phyloP scores from a whole-genome alignment of 2,113 vertebrate species.

The Formicarius rufipectus region DNA sequence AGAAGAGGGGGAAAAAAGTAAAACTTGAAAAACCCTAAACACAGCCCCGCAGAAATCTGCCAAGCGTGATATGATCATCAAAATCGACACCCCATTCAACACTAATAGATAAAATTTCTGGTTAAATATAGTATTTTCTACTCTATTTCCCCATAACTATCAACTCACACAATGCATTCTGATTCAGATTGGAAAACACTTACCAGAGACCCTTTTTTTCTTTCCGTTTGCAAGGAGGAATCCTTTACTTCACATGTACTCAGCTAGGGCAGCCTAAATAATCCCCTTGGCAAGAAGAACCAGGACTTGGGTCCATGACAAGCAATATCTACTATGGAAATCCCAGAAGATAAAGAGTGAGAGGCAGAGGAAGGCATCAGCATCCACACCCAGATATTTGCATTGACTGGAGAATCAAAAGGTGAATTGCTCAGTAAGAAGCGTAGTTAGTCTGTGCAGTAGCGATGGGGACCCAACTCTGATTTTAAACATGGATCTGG shows the following conservation, averaged over 20 bases:
- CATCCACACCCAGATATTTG: constrained; percentile 50
- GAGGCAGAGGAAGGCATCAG: not conserved
- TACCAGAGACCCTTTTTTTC: constrained; percentile 75
- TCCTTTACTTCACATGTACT: constrained; percentile 75
- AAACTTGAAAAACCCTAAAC: not conserved
- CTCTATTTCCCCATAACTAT: not conserved
- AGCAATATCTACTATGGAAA: constrained; percentile 50
- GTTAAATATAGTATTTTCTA: not conserved
- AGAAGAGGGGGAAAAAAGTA: not conserved
- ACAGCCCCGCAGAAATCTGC: not conserved
- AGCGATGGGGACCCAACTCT: not conserved
- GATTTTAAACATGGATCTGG: not conserved
- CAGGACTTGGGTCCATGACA: constrained; percentile 70
- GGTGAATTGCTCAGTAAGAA: not conserved
- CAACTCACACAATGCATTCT: not conserved
- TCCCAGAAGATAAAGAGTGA: constrained; percentile 15
- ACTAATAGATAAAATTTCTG: not conserved
- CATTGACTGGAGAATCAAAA: constrained; percentile 21
- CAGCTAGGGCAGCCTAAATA: constrained; percentile 74
- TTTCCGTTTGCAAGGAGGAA: constrained; percentile 72
- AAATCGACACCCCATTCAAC: not conserved
- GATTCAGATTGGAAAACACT: constrained; percentile 78
- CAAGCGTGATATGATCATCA: not conserved
- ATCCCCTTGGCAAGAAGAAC: constrained; percentile 72
- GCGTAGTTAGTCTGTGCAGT: not conserved